Conservation (phyloP, 1,140 invertebrate genomes). For the Calliphora vicina region DNA sequence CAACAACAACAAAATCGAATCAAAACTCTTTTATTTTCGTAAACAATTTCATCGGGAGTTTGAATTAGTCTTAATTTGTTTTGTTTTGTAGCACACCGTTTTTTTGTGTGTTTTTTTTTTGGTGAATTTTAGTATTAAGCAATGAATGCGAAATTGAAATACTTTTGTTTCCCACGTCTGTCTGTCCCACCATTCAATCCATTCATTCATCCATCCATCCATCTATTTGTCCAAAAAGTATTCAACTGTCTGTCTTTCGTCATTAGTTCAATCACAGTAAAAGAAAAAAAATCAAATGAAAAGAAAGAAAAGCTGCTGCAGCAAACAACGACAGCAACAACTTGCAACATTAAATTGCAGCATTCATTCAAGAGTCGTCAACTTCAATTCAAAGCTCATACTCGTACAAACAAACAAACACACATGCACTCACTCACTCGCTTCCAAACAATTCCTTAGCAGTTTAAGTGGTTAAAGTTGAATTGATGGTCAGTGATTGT, state of each 20-base stretch:
- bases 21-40: background rate
- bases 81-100: background rate
- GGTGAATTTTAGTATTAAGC: no score
- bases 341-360: conserved; percentile 32
- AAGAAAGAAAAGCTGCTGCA: background rate
- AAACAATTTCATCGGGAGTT: background rate
- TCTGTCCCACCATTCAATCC: conserved; percentile 23
- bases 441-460: conserved; percentile 11
- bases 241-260: conserved; percentile 27
- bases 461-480: conserved; percentile 27
- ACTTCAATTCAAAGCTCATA: conserved; percentile 30
- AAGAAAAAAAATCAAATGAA: background rate
- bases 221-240: conserved; percentile 27
- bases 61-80: background rate
- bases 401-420: background rate
- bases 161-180: conserved; percentile 61
- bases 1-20: background rate
- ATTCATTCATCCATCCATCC: conserved; percentile 18
- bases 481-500: conserved; percentile 29
- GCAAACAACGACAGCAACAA: background rate
- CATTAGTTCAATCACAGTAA: conserved; percentile 21
- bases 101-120: background rate
- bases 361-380: conserved; percentile 34
- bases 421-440: no score
- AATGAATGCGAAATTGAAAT: conserved; percentile 60